phyloP scores from a whole-genome alignment of 2,888 invertebrate species.

The Hemicrepidius hirtus region DNA sequence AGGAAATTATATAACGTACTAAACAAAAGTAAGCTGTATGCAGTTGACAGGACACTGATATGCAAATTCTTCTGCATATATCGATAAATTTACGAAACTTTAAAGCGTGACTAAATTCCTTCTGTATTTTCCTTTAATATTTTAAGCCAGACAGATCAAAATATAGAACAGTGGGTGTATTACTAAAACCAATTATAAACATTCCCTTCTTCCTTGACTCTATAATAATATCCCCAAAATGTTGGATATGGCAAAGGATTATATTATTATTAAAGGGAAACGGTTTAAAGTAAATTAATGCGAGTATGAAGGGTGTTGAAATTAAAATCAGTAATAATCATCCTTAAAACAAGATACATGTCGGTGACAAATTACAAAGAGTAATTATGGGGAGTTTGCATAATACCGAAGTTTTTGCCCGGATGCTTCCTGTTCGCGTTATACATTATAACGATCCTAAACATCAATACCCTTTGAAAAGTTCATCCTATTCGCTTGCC shows the following conservation, averaged over 20 bases:
- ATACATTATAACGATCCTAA: conserved; percentile 30
- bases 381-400: conserved; percentile 57
- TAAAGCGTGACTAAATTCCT: background rate
- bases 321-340: conserved; percentile 53
- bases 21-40: background rate
- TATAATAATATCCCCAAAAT: background rate
- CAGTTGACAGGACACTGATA: background rate
- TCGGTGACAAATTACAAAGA: conserved; percentile 59
- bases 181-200: too few species aligned
- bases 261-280: conserved; percentile 1
- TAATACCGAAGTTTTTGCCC: conserved; percentile 26
- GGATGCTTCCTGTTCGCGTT: conserved; percentile 16
- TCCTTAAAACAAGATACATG: conserved; percentile 61
- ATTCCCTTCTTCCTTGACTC: too few species aligned
- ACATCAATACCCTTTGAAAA: conserved; percentile 42
- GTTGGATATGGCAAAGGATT: background rate
- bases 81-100: background rate
- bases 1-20: background rate
- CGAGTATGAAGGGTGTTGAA: conserved; percentile 14
- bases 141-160: too few species aligned
- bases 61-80: background rate
- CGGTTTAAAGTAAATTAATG: background rate
- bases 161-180: too few species aligned
- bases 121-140: too few species aligned
- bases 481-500: conserved; percentile 42